A percentile compares a stretch with the other conserved stretches of the same genome.
These are phyloP conservation scores for Steinernema feltiae DNA, from an alignment of 1,140 invertebrate species.

Conservation along the genomic window DNA sequence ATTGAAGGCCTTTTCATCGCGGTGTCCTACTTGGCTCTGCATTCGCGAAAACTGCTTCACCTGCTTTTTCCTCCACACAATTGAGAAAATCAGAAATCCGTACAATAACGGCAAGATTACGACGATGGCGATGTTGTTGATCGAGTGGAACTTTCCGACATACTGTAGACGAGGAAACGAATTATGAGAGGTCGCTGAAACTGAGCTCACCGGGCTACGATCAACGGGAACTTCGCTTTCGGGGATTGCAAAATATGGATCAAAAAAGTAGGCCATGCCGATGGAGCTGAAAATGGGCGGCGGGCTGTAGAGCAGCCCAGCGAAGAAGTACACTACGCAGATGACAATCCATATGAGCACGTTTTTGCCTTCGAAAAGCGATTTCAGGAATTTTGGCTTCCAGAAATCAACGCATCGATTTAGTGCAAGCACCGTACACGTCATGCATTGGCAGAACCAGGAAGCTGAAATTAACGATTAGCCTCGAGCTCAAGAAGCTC, in stretches of 20 bases:
- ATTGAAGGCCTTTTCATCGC: neutral
- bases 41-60: neutral
- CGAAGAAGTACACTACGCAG: slow-evolving; percentile 17
- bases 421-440: too few relatives aligned
- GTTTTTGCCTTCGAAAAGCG: slow-evolving; percentile 22
- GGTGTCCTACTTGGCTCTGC: neutral
- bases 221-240: neutral
- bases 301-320: slow-evolving; percentile 16
- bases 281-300: slow-evolving; percentile 27
- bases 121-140: slow-evolving; percentile 23
- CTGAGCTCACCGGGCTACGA: too few relatives aligned
- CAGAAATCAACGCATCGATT: slow-evolving; percentile 31
- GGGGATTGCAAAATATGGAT: slow-evolving; percentile 16
- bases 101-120: neutral
- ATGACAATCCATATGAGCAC: slow-evolving; percentile 26
- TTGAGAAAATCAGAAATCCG: slow-evolving; percentile 3
- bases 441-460: too few relatives aligned
- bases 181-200: too few relatives aligned
- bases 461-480: too few relatives aligned
- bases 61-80: neutral
- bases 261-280: slow-evolving; percentile 26
- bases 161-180: too few relatives aligned
- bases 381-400: slow-evolving; percentile 30
- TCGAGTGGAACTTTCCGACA: slow-evolving; percentile 17
- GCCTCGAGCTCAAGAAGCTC: too few relatives aligned